Percentiles rank a stretch among this genome's conserved stretches.
Conservation (phyloP, 2,888 invertebrate genomes). For the Brenthis daphne region DNA sequence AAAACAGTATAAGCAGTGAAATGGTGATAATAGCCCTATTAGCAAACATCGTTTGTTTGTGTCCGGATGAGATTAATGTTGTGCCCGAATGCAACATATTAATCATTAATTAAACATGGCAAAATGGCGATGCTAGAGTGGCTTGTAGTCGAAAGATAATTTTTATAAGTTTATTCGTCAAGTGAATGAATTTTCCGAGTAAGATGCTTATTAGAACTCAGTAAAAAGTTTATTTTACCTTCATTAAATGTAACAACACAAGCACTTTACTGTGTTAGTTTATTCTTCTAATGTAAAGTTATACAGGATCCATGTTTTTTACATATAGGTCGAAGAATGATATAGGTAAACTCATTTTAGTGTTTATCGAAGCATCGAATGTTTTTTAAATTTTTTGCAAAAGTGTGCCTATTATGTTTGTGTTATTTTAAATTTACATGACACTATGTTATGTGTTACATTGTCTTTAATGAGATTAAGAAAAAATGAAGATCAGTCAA, state of each 20-base stretch:
- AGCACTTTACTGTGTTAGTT: too few species aligned
- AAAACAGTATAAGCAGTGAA: not conserved
- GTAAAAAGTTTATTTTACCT: not conserved
- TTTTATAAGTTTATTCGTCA: constrained; percentile 6
- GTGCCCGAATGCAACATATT: constrained; percentile 8
- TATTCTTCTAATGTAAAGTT: too few species aligned
- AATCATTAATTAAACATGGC: constrained; percentile 28
- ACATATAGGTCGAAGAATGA: too few species aligned
- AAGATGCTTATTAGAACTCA: not conserved
- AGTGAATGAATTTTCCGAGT: not conserved
- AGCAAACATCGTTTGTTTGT: constrained; percentile 21
- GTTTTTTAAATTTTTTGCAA: too few species aligned
- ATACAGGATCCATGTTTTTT: too few species aligned
- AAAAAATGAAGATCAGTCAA: too few species aligned
- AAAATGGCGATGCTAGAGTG: constrained; percentile 5
- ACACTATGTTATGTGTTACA: too few species aligned
- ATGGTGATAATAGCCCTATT: constrained; percentile 12
- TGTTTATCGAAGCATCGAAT: too few species aligned
- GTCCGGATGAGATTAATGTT: constrained; percentile 25
- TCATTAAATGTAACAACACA: not conserved
- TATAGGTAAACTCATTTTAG: too few species aligned
- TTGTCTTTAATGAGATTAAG: too few species aligned
- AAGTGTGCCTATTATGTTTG: too few species aligned
- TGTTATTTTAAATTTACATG: too few species aligned
- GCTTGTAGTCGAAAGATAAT: not conserved